A percentile compares a stretch with the other conserved stretches of the same genome.
Evolutionary conservation across 1,140 invertebrate genomes (phyloP).

Genomic region (Hyphantria cunea): DNA sequence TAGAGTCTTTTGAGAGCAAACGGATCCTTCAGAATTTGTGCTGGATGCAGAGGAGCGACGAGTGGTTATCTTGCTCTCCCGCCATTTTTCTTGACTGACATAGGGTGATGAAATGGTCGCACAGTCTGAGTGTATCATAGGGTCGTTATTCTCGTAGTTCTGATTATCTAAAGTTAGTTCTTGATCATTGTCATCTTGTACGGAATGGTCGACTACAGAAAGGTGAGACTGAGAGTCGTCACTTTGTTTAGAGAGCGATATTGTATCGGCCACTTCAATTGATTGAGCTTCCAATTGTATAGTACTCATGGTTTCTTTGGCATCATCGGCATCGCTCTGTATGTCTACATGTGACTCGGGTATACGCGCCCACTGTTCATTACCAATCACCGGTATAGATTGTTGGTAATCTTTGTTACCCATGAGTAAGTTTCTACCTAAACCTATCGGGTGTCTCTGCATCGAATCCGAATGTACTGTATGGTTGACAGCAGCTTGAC

Average conservation of each 20-base stretch:
- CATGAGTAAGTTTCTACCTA: constrained; percentile 24
- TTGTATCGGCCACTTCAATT: constrained; percentile 60
- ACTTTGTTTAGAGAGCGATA: constrained; percentile 71
- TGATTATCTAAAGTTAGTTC: constrained; percentile 66
- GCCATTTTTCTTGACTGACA: constrained; percentile 86
- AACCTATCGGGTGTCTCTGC: constrained; percentile 22
- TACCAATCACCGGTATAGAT: constrained; percentile 44
- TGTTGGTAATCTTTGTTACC: constrained; percentile 41
- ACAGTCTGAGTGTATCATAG: constrained; percentile 82
- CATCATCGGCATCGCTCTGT: constrained; percentile 42
- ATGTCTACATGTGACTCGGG: constrained; percentile 28
- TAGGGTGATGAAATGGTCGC: constrained; percentile 86
- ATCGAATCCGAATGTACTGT: constrained; percentile 14
- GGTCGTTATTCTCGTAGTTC: constrained; percentile 74
- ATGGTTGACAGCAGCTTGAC: constrained; percentile 30
- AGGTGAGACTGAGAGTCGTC: constrained; percentile 68
- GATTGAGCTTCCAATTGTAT: constrained; percentile 61
- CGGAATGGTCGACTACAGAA: constrained; percentile 66
- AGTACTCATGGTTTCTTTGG: constrained; percentile 53
- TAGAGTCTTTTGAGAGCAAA: constrained; percentile 76
- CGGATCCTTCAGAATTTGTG: constrained; percentile 84
- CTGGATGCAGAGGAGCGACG: constrained; percentile 87
- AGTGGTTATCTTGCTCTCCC: constrained; percentile 87
- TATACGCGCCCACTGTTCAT: constrained; percentile 54
- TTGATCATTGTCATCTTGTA: constrained; percentile 56